These are phyloP conservation scores for Cinara cedri DNA, from an alignment of 2,888 invertebrate genomes.

Conservation along the genomic window DNA sequence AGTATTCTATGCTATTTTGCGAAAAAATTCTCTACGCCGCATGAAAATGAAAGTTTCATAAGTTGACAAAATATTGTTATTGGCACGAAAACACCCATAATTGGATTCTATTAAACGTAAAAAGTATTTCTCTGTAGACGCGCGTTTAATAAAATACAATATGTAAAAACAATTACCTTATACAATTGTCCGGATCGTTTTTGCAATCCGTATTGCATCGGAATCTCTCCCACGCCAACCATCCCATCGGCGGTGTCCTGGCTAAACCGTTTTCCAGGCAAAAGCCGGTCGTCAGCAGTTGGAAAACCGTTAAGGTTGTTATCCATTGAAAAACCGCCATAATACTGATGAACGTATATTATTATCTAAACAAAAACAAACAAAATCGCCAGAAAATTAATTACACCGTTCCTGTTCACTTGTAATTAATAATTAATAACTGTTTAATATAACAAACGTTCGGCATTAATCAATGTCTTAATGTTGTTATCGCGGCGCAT, in stretches of 20 bases:
- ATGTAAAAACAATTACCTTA: slow-evolving; percentile 66
- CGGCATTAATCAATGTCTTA: no score
- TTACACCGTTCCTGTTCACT: background rate
- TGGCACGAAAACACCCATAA: background rate
- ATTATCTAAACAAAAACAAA: background rate
- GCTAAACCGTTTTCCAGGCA: slow-evolving; percentile 71
- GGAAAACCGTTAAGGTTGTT: slow-evolving; percentile 22
- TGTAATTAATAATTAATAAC: background rate
- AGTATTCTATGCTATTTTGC: background rate
- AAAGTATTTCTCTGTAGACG: background rate
- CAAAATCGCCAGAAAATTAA: background rate
- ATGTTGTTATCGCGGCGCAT: no score
- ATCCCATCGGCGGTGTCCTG: slow-evolving; percentile 75
- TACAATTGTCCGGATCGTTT: slow-evolving; percentile 71
- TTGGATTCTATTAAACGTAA: background rate
- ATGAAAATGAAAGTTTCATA: no score
- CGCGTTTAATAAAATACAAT: background rate
- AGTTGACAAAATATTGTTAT: no score
- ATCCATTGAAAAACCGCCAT: slow-evolving; percentile 46
- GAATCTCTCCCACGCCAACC: slow-evolving; percentile 75
- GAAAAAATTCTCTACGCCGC: background rate
- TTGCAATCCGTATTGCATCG: slow-evolving; percentile 72
- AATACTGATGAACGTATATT: background rate
- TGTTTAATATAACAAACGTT: background rate
- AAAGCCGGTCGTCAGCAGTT: slow-evolving; percentile 28